Percentiles rank a stretch among this genome's conserved stretches.
These are phyloP conservation scores for Julus scandinavius DNA, from an alignment of 2,888 invertebrate species.

Conservation along the genomic window DNA sequence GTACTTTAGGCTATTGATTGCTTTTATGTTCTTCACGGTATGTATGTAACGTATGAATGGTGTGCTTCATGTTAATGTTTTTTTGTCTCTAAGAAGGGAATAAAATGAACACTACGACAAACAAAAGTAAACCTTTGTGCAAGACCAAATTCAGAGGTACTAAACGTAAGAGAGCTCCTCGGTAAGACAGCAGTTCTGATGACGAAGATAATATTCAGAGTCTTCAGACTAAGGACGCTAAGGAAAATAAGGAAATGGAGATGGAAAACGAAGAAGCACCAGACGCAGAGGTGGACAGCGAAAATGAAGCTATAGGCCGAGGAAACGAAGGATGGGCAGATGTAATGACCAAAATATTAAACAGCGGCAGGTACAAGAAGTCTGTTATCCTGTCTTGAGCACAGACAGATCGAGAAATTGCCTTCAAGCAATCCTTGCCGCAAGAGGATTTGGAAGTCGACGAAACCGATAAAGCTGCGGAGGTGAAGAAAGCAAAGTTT, in stretches of 20 bases:
- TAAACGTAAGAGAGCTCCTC: background rate
- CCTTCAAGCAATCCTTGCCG: conserved; percentile 69
- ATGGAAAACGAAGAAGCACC: conserved; percentile 55
- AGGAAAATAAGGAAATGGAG: conserved; percentile 43
- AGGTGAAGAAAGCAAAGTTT: background rate
- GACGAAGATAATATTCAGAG: too few species aligned
- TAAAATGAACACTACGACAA: background rate
- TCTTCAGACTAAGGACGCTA: background rate
- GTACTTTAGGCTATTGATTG: too few species aligned
- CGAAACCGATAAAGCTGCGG: background rate
- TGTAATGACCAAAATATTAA: conserved; percentile 82
- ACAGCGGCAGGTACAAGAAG: conserved; percentile 79
- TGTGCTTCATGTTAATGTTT: too few species aligned
- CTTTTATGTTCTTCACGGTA: too few species aligned
- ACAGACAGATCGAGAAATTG: conserved; percentile 71
- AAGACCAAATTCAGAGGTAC: background rate
- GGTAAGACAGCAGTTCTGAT: background rate
- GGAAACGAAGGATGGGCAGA: conserved; percentile 79
- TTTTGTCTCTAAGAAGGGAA: background rate
- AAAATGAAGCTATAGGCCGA: conserved; percentile 52
- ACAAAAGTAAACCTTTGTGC: background rate
- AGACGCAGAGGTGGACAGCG: conserved; percentile 63
- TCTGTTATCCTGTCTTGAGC: conserved; percentile 81
- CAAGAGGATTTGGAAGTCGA: conserved; percentile 63
- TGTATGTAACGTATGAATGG: too few species aligned